These are phyloP conservation scores for Drosophila pandora DNA, from an alignment of 1,140 invertebrate genomes.

Conservation along the genomic window DNA sequence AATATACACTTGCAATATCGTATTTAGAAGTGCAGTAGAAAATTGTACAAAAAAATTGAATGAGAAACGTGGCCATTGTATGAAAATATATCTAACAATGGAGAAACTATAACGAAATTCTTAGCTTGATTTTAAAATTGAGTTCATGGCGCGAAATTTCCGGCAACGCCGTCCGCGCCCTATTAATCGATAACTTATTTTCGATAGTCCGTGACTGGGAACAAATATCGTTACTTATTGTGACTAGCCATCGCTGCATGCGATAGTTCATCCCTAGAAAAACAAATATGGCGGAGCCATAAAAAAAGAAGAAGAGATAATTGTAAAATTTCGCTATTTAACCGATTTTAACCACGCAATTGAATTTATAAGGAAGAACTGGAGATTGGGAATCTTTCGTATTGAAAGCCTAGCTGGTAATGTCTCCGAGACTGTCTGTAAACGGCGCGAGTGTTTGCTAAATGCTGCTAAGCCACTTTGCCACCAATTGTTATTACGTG, in stretches of 20 bases:
- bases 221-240: not conserved
- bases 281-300: conserved; percentile 72
- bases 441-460: conserved; percentile 3
- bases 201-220: not conserved
- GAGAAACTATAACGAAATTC: too few species aligned
- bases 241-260: not conserved
- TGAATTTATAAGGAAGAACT: conserved; percentile 7
- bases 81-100: too few species aligned
- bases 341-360: not conserved
- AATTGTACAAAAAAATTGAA: too few species aligned
- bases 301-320: conserved; percentile 60
- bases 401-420: too few species aligned
- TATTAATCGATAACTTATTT: not conserved
- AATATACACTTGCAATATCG: too few species aligned
- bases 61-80: too few species aligned
- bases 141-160: too few species aligned
- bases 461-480: conserved; percentile 50
- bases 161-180: too few species aligned
- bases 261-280: conserved; percentile 46
- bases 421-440: not conserved
- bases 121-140: too few species aligned
- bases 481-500: conserved; percentile 58
- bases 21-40: too few species aligned
- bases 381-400: not conserved
- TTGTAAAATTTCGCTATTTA: conserved; percentile 30